A percentile compares a stretch with the other conserved stretches of the same genome.
These are phyloP conservation scores for Chalcis sispes DNA, from an alignment of 2,888 invertebrate genomes.

Conservation along the genomic window DNA sequence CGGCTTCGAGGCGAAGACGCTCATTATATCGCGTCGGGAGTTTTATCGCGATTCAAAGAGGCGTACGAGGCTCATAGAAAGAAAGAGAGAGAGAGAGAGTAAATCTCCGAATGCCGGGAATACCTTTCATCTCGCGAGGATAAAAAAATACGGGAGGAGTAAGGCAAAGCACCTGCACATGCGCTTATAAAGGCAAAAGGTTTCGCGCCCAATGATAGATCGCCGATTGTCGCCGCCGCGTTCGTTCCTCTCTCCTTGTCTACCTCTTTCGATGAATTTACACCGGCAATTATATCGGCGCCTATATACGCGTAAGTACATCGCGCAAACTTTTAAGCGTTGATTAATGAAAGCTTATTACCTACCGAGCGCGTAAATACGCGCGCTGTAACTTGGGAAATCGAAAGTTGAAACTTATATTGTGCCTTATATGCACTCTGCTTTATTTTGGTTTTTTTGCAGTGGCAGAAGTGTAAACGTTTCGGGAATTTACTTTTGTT, in stretches of 20 bases:
- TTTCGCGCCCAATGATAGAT: constrained; percentile 50
- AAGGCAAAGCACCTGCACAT: neutral
- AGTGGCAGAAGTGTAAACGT: too few species aligned
- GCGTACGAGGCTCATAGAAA: neutral
- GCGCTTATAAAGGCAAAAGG: neutral
- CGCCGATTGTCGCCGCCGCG: constrained; percentile 37
- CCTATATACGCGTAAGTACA: neutral
- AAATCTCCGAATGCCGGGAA: constrained; percentile 36
- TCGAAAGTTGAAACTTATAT: neutral
- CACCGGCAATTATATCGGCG: constrained; percentile 40
- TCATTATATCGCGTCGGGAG: constrained; percentile 52
- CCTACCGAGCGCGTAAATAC: too few species aligned
- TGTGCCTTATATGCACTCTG: too few species aligned
- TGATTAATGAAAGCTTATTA: too few species aligned
- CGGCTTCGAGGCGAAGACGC: constrained; percentile 49
- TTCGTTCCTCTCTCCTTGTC: too few species aligned
- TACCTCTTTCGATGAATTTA: constrained; percentile 30
- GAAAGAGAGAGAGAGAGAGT: constrained; percentile 36
- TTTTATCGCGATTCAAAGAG: constrained; percentile 46
- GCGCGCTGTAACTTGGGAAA: neutral
- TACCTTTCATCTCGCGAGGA: constrained; percentile 39
- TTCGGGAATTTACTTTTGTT: constrained; percentile 3
- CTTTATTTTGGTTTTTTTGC: too few species aligned
- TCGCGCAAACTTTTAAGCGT: too few species aligned
- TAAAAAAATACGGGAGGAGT: neutral